These are phyloP conservation scores for Drosophila anomalata DNA, from an alignment of 2,888 invertebrate genomes.

Conservation along the genomic window DNA sequence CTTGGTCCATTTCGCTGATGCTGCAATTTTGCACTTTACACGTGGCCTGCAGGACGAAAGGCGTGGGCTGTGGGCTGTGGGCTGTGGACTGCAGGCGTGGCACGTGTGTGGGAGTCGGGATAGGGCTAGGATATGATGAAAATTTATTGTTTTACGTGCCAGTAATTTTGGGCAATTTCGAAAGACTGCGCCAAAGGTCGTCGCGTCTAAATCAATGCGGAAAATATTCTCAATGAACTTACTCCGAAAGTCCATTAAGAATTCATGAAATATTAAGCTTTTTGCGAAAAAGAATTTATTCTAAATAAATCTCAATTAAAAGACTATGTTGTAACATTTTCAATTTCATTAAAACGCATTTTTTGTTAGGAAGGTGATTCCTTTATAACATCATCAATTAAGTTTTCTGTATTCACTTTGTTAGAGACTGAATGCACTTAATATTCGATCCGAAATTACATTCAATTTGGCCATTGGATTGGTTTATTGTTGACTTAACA, in stretches of 20 bases:
- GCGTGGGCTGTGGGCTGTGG: not conserved
- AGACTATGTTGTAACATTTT: too few relatives aligned
- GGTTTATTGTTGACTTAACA: constrained; percentile 44
- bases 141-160: constrained; percentile 74
- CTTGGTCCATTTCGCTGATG: constrained; percentile 65
- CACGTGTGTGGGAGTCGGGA: constrained; percentile 25
- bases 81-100: not conserved
- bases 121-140: constrained; percentile 57
- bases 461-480: constrained; percentile 13
- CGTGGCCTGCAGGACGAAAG: constrained; percentile 30
- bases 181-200: constrained; percentile 38
- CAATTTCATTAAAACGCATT: not conserved
- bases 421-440: not conserved
- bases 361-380: not conserved
- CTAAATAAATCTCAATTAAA: not conserved
- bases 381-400: not conserved
- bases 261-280: not conserved
- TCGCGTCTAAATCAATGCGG: constrained; percentile 27
- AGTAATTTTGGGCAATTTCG: constrained; percentile 53
- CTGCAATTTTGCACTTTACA: constrained; percentile 71
- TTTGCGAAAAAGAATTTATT: too few relatives aligned
- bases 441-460: constrained; percentile 24
- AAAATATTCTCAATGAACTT: constrained; percentile 3
- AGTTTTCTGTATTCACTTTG: not conserved
- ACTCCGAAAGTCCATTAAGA: not conserved